Conservation (phyloP, 2,113 vertebrate genomes). For the Siniperca knerii region DNA sequence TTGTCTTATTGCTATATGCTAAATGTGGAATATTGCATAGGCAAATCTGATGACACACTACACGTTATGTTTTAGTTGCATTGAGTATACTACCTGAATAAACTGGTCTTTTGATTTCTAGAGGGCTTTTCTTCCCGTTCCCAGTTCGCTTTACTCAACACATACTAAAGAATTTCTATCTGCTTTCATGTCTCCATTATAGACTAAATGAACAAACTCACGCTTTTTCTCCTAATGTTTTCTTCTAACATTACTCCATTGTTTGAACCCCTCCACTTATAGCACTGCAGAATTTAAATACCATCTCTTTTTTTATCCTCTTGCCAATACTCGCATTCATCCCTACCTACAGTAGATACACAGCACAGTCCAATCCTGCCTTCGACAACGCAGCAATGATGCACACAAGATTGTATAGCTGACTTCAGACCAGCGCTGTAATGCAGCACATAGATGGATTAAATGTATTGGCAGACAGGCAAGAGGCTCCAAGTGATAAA, state of each 20-base stretch:
- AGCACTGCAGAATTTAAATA: conserved; percentile 32
- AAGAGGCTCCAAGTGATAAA: conserved; percentile 64
- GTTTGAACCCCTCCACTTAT: neutral
- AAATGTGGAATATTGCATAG: no score
- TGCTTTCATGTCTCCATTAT: no score
- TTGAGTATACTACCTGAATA: no score
- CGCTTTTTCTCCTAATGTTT: no score
- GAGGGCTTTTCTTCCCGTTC: no score
- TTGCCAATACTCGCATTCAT: conserved; percentile 24
- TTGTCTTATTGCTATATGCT: no score
- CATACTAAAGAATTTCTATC: no score
- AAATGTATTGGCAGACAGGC: conserved; percentile 63
- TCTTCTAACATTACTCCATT: neutral
- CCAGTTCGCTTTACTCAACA: no score
- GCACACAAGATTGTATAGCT: conserved; percentile 44
- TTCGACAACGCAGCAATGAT: conserved; percentile 58
- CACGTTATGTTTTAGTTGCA: no score
- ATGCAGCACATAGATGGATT: conserved; percentile 67
- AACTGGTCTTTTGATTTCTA: no score
- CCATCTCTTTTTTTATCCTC: conserved; percentile 14
- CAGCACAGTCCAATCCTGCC: conserved; percentile 31
- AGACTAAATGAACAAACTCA: no score
- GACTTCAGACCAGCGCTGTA: conserved; percentile 46
- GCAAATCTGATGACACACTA: no score
- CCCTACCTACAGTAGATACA: conserved; percentile 6